Conservation (phyloP, 2,888 invertebrate species). For the Rhodophaea formosa region DNA sequence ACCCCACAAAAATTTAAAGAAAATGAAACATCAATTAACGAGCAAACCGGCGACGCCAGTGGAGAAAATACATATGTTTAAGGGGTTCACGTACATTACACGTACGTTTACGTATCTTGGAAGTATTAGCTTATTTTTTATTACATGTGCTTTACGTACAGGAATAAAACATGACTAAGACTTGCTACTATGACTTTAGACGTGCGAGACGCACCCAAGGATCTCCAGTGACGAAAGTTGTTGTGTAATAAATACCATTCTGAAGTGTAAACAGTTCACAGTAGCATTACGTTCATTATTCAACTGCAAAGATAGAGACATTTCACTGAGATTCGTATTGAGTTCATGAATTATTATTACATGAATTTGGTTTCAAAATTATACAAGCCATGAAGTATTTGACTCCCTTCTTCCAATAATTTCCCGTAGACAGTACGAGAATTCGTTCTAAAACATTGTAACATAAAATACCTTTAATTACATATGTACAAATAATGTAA, state of each 20-base stretch:
- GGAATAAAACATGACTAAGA: too few species aligned
- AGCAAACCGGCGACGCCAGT: too few species aligned
- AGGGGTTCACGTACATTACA: too few species aligned
- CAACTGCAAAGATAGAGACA: not conserved
- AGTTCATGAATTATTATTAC: not conserved
- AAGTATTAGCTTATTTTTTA: too few species aligned
- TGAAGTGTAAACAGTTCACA: not conserved
- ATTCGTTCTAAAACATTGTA: conserved; percentile 32
- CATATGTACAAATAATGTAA: conserved; percentile 75
- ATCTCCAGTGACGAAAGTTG: not conserved
- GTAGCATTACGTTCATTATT: not conserved
- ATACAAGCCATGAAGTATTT: not conserved
- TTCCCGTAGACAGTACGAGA: not conserved
- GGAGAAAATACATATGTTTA: too few species aligned
- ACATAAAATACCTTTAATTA: conserved; percentile 63
- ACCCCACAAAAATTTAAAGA: too few species aligned
- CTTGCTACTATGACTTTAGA: not conserved
- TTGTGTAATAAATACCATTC: not conserved
- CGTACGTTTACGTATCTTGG: too few species aligned
- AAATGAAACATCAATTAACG: too few species aligned
- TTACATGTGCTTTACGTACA: too few species aligned
- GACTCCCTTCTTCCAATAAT: conserved; percentile 1
- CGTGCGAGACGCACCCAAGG: not conserved
- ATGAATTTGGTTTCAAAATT: not conserved
- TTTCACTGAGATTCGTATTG: not conserved